Evolutionary conservation across 1,140 invertebrate species (phyloP).

Genomic region (Helicorthomorpha holstii): DNA sequence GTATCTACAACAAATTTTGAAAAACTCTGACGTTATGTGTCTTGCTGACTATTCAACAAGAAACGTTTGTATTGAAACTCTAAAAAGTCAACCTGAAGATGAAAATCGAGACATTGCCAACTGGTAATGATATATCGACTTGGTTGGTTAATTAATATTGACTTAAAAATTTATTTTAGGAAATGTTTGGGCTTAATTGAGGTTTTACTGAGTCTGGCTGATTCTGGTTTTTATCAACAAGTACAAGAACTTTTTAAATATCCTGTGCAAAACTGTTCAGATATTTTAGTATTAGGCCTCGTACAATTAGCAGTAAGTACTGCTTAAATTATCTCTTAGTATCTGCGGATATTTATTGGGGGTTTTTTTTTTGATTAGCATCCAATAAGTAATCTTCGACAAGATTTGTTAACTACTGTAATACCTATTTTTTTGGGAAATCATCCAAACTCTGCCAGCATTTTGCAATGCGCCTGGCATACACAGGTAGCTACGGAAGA

Average conservation of each 20-base stretch:
- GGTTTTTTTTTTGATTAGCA: constrained; percentile 16
- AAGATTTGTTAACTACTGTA: constrained; percentile 65
- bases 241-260: constrained; percentile 84
- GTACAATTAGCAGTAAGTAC: constrained; percentile 51
- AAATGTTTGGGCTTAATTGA: constrained; percentile 81
- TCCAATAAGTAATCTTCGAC: constrained; percentile 29
- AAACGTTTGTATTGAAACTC: constrained; percentile 62
- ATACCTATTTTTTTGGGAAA: constrained; percentile 84
- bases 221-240: constrained; percentile 58
- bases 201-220: constrained; percentile 64
- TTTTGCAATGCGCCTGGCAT: constrained; percentile 87
- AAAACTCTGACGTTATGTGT: constrained; percentile 78
- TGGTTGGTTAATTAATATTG: background rate
- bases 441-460: constrained; percentile 82
- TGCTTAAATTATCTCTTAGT: constrained; percentile 5
- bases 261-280: constrained; percentile 81
- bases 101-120: constrained; percentile 81
- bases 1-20: constrained; percentile 61
- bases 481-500: constrained; percentile 22
- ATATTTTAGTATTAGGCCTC: constrained; percentile 71
- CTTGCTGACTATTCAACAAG: constrained; percentile 80
- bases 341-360: background rate
- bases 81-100: constrained; percentile 79
- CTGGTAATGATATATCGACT: constrained; percentile 36
- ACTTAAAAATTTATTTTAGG: constrained; percentile 17